These are phyloP conservation scores for Gortyna flavago DNA, from an alignment of 2,888 invertebrate species.

Conservation along the genomic window DNA sequence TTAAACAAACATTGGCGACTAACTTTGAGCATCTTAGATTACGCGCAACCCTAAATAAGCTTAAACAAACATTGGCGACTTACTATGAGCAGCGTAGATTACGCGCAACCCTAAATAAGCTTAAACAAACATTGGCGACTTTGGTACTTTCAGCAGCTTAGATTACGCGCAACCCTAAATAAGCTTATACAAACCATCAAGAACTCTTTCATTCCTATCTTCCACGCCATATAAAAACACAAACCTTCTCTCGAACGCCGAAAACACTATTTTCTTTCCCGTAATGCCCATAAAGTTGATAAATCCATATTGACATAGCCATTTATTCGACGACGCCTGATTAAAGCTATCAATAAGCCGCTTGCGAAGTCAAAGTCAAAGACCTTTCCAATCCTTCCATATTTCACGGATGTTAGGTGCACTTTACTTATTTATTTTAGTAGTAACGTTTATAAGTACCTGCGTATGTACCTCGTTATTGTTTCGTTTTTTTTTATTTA, in stretches of 20 bases:
- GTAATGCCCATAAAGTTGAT: constrained; percentile 59
- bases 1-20: no score
- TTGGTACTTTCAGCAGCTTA: no score
- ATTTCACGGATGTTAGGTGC: constrained; percentile 41
- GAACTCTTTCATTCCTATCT: neutral
- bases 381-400: constrained; percentile 42
- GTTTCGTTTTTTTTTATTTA: neutral
- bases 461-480: no score
- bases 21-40: no score
- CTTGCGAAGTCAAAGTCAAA: constrained; percentile 52
- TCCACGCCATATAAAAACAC: constrained; percentile 29
- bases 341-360: constrained; percentile 59
- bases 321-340: constrained; percentile 55
- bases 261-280: constrained; percentile 53
- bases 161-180: no score
- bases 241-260: constrained; percentile 17
- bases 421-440: constrained; percentile 17
- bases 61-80: no score
- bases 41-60: no score
- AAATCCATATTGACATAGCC: constrained; percentile 57
- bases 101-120: no score
- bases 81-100: no score
- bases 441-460: neutral
- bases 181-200: no score
- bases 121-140: no score